Evolutionary conservation across 2,888 invertebrate species (phyloP).

Genomic region (Heteromurus nitidus): DNA sequence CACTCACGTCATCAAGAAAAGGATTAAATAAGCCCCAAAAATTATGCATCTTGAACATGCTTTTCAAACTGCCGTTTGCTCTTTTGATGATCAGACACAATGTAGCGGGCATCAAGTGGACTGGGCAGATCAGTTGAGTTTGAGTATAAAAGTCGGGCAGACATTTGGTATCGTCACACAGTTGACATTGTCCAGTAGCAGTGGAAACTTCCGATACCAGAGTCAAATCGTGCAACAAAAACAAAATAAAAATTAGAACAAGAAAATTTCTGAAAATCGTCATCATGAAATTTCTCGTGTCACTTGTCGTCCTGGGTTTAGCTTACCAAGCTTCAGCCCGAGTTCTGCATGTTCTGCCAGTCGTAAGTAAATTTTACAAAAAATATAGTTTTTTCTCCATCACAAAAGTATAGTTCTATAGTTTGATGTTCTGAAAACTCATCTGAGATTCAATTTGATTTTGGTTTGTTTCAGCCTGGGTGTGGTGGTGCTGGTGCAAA

Average conservation of each 20-base stretch:
- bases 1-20: slow-evolving; percentile 1
- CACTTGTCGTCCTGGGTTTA: slow-evolving; percentile 27
- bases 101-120: too few relatives aligned
- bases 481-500: slow-evolving; percentile 1
- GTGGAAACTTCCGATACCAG: too few relatives aligned
- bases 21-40: too few relatives aligned
- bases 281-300: slow-evolving; percentile 41
- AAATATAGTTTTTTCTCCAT: background rate
- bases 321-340: slow-evolving; percentile 35
- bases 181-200: too few relatives aligned
- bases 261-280: slow-evolving; percentile 1
- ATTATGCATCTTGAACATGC: too few relatives aligned
- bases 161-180: background rate
- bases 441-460: background rate
- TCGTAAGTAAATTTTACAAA: background rate
- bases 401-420: too few relatives aligned
- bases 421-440: too few relatives aligned
- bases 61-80: too few relatives aligned
- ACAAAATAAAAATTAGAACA: background rate
- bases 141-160: slow-evolving; percentile 12
- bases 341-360: background rate
- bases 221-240: too few relatives aligned
- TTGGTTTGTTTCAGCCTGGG: background rate
- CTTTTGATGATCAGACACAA: too few relatives aligned
- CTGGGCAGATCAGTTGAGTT: too few relatives aligned